phyloP scores from a whole-genome alignment of 30 jellyfish, hydroid and myxozoan genomes.

The Chrysaora quinquecirrha region DNA sequence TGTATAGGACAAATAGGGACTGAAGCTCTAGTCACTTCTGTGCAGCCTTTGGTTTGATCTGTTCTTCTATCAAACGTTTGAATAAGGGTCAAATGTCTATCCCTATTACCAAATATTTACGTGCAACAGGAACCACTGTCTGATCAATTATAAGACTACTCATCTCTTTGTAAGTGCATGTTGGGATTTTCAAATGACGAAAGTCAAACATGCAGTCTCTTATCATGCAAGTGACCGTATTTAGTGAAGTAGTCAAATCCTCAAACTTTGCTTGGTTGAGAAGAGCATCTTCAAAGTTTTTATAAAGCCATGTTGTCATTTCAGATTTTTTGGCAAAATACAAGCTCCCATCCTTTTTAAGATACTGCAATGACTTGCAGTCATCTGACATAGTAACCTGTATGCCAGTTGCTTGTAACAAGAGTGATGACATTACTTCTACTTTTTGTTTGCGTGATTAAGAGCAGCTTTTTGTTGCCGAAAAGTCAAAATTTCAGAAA shows the following conservation, averaged over 20 bases:
- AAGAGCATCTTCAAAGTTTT: slow-evolving; percentile 15
- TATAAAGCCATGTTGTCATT: slow-evolving; percentile 38
- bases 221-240: no score
- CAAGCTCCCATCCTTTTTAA: no score
- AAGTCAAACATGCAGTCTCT: no score
- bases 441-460: slow-evolving; percentile 8
- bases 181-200: slow-evolving; percentile 18
- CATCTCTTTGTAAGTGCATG: slow-evolving; percentile 18
- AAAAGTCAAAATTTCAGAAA: slow-evolving; percentile 36
- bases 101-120: background rate
- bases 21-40: slow-evolving; percentile 25
- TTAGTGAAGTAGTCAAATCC: no score
- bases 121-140: background rate
- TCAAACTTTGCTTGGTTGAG: no score
- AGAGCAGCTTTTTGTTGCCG: no score
- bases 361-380: slow-evolving; percentile 27
- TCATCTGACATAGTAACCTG: no score
- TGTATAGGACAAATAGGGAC: slow-evolving; percentile 19
- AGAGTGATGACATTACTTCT: slow-evolving; percentile 38
- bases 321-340: slow-evolving; percentile 53
- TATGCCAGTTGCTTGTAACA: no score
- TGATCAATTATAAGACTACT: slow-evolving; percentile 3
- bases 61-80: slow-evolving; percentile 24
- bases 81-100: slow-evolving; percentile 10
- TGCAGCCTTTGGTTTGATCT: slow-evolving; percentile 29